Percentiles rank a stretch among this genome's conserved stretches.
These are phyloP conservation scores for Rhabdophis nuchalis DNA, from an alignment of 2,797 vertebrate genomes.

Conservation along the genomic window DNA sequence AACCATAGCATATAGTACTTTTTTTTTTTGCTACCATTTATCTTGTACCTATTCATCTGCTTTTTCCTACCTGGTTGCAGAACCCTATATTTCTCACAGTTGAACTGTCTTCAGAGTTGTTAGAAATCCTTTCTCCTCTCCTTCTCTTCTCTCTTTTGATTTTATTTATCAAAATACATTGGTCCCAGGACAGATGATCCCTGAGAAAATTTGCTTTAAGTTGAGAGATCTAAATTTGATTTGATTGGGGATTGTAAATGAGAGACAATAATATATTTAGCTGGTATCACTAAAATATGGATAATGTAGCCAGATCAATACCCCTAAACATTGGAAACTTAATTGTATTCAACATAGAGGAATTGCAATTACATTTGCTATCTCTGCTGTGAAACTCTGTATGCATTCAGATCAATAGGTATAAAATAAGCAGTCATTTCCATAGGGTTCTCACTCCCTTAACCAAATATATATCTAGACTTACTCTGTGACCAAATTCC, in stretches of 20 bases:
- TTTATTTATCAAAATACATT: neutral
- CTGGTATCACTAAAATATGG: neutral
- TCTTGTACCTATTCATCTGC: neutral
- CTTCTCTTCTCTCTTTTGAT: no score
- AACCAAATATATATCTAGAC: slow-evolving; percentile 4
- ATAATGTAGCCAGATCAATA: neutral
- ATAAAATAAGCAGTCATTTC: slow-evolving; percentile 37
- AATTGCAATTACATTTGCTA: slow-evolving; percentile 48
- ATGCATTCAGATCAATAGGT: slow-evolving; percentile 51
- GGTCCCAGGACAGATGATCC: neutral
- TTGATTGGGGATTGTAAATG: neutral
- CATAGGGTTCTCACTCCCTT: neutral
- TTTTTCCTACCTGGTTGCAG: neutral
- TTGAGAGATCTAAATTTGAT: neutral
- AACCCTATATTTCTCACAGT: neutral
- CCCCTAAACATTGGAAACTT: slow-evolving; percentile 22
- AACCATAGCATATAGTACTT: neutral
- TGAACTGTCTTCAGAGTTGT: neutral
- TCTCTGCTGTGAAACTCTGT: slow-evolving; percentile 31
- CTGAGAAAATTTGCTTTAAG: neutral
- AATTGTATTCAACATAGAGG: slow-evolving; percentile 44
- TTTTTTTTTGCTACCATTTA: neutral
- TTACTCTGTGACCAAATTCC: slow-evolving; percentile 7
- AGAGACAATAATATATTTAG: neutral
- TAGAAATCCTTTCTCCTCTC: neutral